phyloP scores from a whole-genome alignment of 2,888 invertebrate genomes.

The Tetranychus truncatus region DNA sequence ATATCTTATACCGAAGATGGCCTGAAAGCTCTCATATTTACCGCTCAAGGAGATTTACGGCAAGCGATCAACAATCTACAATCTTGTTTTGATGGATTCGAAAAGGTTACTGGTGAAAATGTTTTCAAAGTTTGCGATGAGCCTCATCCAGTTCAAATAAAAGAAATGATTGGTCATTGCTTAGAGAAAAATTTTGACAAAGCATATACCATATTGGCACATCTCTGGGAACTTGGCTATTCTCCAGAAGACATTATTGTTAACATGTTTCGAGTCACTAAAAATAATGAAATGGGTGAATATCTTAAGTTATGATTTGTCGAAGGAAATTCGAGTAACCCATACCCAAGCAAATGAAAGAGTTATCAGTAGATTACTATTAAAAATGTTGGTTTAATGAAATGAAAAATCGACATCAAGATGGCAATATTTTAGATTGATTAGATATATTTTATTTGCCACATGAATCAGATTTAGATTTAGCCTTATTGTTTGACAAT shows the following conservation, averaged over 20 bases:
- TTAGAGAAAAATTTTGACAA: slow-evolving; percentile 55
- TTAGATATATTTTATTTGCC: no score
- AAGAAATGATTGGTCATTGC: slow-evolving; percentile 74
- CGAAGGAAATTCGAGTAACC: slow-evolving; percentile 72
- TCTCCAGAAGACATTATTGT: slow-evolving; percentile 89
- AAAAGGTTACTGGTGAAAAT: slow-evolving; percentile 70
- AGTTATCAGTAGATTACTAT: no score
- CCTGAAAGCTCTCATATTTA: slow-evolving; percentile 84
- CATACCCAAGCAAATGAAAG: slow-evolving; percentile 38
- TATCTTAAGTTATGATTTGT: slow-evolving; percentile 62
- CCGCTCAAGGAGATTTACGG: slow-evolving; percentile 95
- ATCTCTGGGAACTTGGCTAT: slow-evolving; percentile 82
- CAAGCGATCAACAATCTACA: slow-evolving; percentile 94
- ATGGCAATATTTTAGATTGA: no score
- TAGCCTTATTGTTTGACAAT: no score
- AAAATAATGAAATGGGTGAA: slow-evolving; percentile 58
- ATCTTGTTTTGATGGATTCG: slow-evolving; percentile 78
- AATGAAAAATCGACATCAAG: no score
- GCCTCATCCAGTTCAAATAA: slow-evolving; percentile 82
- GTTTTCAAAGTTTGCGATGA: slow-evolving; percentile 99
- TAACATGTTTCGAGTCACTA: slow-evolving; percentile 82
- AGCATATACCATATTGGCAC: slow-evolving; percentile 67
- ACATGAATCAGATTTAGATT: no score
- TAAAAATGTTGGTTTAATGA: no score
- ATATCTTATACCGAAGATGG: slow-evolving; percentile 76